These are phyloP conservation scores for Monopis laevigella DNA, from an alignment of 2,888 invertebrate species.

Conservation along the genomic window DNA sequence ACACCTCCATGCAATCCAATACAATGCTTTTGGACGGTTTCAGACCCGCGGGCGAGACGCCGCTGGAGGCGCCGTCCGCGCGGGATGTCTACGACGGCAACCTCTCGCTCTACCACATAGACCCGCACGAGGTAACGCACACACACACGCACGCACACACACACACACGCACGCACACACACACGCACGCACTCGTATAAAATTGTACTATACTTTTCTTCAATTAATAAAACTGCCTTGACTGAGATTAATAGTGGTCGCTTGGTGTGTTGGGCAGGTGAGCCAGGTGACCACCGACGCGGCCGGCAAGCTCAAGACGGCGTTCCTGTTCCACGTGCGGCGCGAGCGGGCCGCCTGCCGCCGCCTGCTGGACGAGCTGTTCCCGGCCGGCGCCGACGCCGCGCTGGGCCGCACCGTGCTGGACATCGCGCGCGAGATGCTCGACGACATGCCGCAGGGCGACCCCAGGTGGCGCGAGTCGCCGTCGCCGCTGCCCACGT, in stretches of 20 bases:
- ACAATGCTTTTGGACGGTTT: neutral
- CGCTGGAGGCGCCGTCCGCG: conserved; percentile 49
- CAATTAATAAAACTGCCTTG: no score
- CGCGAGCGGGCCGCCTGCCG: conserved; percentile 41
- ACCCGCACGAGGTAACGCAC: conserved; percentile 74
- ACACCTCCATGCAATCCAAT: neutral
- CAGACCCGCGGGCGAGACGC: conserved; percentile 46
- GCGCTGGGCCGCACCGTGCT: conserved; percentile 43
- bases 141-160: no score
- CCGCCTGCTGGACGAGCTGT: conserved; percentile 31
- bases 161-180: no score
- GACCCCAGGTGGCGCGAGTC: conserved; percentile 71
- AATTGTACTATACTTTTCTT: no score
- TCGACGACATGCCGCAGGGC: conserved; percentile 88
- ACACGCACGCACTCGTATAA: no score
- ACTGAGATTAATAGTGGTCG: no score
- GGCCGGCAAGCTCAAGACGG: conserved; percentile 72
- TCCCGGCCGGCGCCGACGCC: conserved; percentile 49
- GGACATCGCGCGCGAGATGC: conserved; percentile 76
- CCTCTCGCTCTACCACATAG: conserved; percentile 72
- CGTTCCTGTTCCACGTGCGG: conserved; percentile 79
- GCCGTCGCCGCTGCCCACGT: conserved; percentile 24
- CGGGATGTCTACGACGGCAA: conserved; percentile 63
- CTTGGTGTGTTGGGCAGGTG: conserved; percentile 31
- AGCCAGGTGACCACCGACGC: conserved; percentile 40